Evolutionary conservation across 2,888 invertebrate genomes (phyloP).

Genomic region (Pandemis cinnamomeana): DNA sequence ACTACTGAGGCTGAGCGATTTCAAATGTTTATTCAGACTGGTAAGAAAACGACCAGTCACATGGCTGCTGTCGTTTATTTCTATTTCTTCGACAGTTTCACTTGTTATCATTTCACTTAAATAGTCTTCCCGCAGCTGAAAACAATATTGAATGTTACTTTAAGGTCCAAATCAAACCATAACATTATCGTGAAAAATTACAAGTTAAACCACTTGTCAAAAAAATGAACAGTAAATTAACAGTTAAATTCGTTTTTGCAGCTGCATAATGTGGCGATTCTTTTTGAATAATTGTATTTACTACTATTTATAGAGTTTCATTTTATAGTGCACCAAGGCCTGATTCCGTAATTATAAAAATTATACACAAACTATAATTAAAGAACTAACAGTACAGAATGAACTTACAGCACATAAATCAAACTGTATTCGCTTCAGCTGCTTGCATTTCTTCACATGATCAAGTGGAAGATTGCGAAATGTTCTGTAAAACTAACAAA

Average conservation of each 20-base stretch:
- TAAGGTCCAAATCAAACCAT: no score
- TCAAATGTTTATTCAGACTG: neutral
- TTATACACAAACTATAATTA: no score
- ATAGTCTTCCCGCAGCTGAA: neutral
- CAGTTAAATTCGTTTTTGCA: no score
- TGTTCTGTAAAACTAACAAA: neutral
- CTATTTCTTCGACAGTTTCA: neutral
- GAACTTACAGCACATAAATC: neutral
- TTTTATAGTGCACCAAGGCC: no score
- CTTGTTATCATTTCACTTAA: neutral
- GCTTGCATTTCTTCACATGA: slow-evolving; percentile 3
- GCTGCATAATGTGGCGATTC: no score
- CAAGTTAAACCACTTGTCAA: no score
- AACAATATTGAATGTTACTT: neutral
- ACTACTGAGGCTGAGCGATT: neutral
- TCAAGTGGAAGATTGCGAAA: neutral
- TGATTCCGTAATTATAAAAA: no score
- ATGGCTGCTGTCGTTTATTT: neutral
- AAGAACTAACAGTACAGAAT: no score
- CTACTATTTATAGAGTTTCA: no score
- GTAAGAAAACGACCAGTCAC: neutral
- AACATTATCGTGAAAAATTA: no score
- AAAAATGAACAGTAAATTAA: no score
- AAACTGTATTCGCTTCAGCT: neutral
- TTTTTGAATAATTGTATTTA: no score